Conservation (phyloP, 2,888 invertebrate species). For the Amphipyra tragopoginis region DNA sequence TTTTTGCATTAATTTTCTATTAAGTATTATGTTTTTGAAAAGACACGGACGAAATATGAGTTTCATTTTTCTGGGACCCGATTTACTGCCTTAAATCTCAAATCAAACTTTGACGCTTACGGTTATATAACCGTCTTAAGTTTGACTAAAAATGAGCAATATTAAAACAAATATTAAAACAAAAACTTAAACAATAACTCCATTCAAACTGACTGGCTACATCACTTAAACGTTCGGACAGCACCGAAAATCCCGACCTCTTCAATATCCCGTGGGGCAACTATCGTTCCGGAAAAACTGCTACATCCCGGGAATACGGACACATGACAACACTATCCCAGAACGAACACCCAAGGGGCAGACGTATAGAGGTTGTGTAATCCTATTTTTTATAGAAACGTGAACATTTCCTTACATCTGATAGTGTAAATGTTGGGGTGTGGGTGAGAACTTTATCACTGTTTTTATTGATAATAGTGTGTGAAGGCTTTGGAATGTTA, state of each 20-base stretch:
- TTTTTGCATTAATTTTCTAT: no score
- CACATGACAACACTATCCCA: conserved; percentile 50
- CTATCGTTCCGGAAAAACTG: conserved; percentile 49
- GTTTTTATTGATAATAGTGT: conserved; percentile 51
- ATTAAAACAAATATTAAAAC: neutral
- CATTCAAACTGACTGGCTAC: conserved; percentile 7
- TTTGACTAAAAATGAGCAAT: no score
- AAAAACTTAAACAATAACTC: neutral
- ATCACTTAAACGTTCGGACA: conserved; percentile 7
- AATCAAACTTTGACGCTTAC: no score
- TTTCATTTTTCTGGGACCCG: no score
- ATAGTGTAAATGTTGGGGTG: conserved; percentile 54
- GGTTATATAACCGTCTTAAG: no score
- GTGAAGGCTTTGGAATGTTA: conserved; percentile 29
- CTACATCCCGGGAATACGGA: conserved; percentile 42
- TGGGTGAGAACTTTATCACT: conserved; percentile 48
- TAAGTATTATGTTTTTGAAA: no score
- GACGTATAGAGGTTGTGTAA: conserved; percentile 56
- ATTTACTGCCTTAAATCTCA: no score
- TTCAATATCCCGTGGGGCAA: conserved; percentile 34
- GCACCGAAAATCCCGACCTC: conserved; percentile 28
- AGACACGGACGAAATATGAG: no score
- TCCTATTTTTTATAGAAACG: conserved; percentile 63
- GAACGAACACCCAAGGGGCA: conserved; percentile 54
- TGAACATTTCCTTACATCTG: conserved; percentile 59